Base-by-base conservation (phyloP, 2,888 invertebrate genomes). In the Cacoxenus indagator region DNA sequence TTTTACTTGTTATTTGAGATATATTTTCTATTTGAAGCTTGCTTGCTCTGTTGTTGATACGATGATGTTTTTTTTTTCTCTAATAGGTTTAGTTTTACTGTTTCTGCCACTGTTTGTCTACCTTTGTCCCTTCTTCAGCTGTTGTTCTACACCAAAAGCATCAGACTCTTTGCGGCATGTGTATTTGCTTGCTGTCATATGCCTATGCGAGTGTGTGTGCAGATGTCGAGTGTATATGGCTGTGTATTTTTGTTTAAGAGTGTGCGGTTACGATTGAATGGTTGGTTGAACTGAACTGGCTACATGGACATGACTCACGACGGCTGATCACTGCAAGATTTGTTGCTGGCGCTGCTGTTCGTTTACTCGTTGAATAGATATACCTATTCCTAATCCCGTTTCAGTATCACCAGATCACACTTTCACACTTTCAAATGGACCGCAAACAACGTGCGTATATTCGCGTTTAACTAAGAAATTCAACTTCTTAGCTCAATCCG, bases 361-460 rank as follows among this genome's bases (percentile, higher is more conserved):
- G 59, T 59, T 59, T 24, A 29, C 29, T 29, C 48, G n/a, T n/a
- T n/a, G n/a, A n/a, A n/a, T n/a, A n/a, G n/a, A n/a, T n/a, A n/a
- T n/a, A 26, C 65, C 9, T 8, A 31, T 1, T 31, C 1, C 31
- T 31, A 31, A 31, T 31, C 31, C 31, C 9, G 5, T 31, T 31
- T 8, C 31, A 31, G 31, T 31, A 9, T 31, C 31, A n/a, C 31
- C 65, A 54, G 26, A 26, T 17, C n/a, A 22, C 55, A 37, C 55
- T 26, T 31, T 24, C 29, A 64, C 26, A 45, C 64, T 45, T 31
- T 68, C 14, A 9, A 55, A 61, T 55, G 64, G 27, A 19, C 46
- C 75, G 75, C 75, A 74, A 76, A 76, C 71, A 31, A 31, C 6
- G 9, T 8, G 9, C 31, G 5, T 8, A 31, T 31, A 22, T 54